Evolutionary conservation across 2,113 vertebrate genomes (phyloP), one percentile per base, ranked within the genome.

Genomic region (Syngnathus typhle): DNA sequence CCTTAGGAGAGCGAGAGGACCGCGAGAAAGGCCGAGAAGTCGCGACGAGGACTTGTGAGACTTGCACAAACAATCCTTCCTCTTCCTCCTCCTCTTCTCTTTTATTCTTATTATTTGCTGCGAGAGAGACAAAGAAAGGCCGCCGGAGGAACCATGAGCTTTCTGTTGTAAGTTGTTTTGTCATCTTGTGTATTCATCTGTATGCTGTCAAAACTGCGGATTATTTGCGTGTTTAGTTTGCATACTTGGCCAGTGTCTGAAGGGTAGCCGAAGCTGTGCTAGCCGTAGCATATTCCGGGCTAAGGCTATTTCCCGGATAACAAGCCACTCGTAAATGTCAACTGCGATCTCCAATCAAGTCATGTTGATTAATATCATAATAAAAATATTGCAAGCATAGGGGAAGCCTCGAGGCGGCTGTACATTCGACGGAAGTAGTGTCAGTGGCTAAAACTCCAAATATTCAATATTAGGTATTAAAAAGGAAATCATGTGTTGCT

Each of bases 81-180:
- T 32, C 10, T 10, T 62, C 60, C 41, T 71, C 39, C 62, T 56
- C 62, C 38, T 64, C 69, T 27, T 63, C 46, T 78, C 55, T 41
- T 55, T 63, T 65, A 61, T 60, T 59, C 41, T 69, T 38, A 62
- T 68, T 27, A 1, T 78, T 75, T 66, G 18, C 54, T 13, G 41
- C 43, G 63, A 65, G 37, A 67, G 68, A 43, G 55, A 56, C 13
- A 56, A 36, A 44, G 60, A 43, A 62, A 73, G 47, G 15, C 71
- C 7, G 13, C 13, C 63, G 19, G 70, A 68, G 75, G 86, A 88
- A 90, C 76, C 65, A 91, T 91, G 90, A 91, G 88, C 78, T 91
- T 91, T 79, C 84, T 91, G 46, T 91, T 91, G 90, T 91, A 63
- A 91, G 90, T 90, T 56, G 6, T 21, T 65, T 16, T 18, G 11